These are phyloP conservation scores for Leptinotarsa haldemani DNA, from an alignment of 2,888 invertebrate genomes.

Conservation along the genomic window DNA sequence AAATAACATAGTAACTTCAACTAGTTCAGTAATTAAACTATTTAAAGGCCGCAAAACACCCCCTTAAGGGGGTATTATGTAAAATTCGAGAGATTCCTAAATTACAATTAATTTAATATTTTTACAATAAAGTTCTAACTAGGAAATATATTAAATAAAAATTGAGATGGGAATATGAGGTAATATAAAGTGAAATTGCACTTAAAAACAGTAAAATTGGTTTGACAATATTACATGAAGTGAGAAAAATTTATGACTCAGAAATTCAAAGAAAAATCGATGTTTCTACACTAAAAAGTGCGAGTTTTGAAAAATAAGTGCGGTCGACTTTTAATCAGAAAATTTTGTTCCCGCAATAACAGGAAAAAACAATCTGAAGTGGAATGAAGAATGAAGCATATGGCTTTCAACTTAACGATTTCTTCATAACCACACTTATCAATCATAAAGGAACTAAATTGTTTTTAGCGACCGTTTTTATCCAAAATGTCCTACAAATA, in stretches of 20 bases:
- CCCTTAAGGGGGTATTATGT: constrained; percentile 45
- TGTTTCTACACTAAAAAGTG: background rate
- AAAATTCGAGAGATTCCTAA: constrained; percentile 56
- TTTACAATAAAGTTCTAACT: constrained; percentile 48
- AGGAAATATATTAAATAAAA: constrained; percentile 49
- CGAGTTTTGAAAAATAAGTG: constrained; percentile 10
- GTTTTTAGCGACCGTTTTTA: background rate
- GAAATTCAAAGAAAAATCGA: constrained; percentile 1
- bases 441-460: background rate
- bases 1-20: constrained; percentile 40
- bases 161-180: constrained; percentile 62
- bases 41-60: constrained; percentile 59
- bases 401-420: background rate
- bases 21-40: constrained; percentile 53
- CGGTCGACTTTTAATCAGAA: background rate
- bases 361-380: background rate
- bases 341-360: no score
- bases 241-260: background rate
- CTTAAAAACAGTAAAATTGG: constrained; percentile 60
- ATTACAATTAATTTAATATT: constrained; percentile 44
- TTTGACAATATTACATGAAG: constrained; percentile 60
- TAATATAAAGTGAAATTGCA: constrained; percentile 64
- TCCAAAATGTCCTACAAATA: constrained; percentile 8
- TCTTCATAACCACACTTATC: constrained; percentile 8
- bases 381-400: background rate